Evolutionary conservation across 2,113 vertebrate genomes (phyloP).

Genomic region (Plecturocebus donacophilus): DNA sequence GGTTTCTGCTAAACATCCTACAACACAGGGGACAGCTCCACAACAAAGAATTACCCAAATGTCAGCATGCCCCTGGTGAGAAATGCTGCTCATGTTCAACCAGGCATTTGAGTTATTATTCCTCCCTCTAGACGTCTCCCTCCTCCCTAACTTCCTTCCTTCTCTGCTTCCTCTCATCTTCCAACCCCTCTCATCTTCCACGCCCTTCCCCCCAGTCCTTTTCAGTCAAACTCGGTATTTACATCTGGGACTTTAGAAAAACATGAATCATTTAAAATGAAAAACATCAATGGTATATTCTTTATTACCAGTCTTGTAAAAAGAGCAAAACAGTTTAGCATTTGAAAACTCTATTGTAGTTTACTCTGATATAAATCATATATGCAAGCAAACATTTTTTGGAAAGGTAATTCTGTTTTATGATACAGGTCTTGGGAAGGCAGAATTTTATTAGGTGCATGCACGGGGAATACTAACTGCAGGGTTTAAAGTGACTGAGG

Average conservation of each 20-base stretch:
- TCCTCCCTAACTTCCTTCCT: background rate
- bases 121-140: background rate
- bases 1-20: background rate
- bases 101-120: background rate
- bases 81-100: background rate
- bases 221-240: background rate
- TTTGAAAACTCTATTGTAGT: background rate
- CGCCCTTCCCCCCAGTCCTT: background rate
- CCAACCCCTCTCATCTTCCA: too few relatives aligned
- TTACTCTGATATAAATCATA: background rate
- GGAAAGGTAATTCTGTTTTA: background rate
- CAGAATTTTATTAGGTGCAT: background rate
- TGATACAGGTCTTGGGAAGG: background rate
- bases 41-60: background rate
- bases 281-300: background rate
- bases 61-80: rapidly evolving
- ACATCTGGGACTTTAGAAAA: background rate
- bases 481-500: background rate
- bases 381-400: background rate
- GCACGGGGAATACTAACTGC: rapidly evolving
- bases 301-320: background rate
- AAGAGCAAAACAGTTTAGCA: background rate
- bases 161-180: background rate
- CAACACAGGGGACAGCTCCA: too few relatives aligned
- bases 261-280: background rate